Evolutionary conservation across 2,888 invertebrate genomes (phyloP), one percentile per base, ranked within the genome.

Genomic region (Dione vanillae): DNA sequence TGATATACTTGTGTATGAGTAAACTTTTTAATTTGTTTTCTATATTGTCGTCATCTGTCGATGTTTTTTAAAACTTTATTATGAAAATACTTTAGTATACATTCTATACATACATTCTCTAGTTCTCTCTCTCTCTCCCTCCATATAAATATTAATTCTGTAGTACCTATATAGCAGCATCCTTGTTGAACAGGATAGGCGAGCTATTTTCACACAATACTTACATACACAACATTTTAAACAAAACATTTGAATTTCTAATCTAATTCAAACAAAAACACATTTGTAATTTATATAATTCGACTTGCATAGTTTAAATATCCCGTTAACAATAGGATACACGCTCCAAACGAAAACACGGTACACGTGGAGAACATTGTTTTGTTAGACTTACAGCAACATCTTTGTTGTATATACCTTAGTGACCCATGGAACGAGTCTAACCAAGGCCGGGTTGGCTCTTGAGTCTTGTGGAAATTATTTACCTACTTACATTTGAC

Each of bases 351-450:
- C 52, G 65, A 71, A 74, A 75, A 74, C 75, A 35, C 10, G 9
- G 19, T 72, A 76, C 77, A 76, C 76, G 76, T 76, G 76, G 70
- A 74, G 9, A 10, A 16, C 43, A 16, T 59, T 74, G 74, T 74
- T 74, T 61, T 69, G 64, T 47, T 64, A 19, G 40, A n/a, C 19
- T 12, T 35, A 20, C 51, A 49, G 40, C 19, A 51, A 64, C 64
- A 64, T 51, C 40, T 40, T 20, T 14, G 49, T 14, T 14, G 51
- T 20, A 40, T 40, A n/a, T 27, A n/a, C 7, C 45, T 16, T 47
- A 11, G 62, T 41, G 45, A 19, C 37, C 37, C 62, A 47, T 58
- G 7, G n/a, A 37, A 43, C 43, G 27, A 61, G 20, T 2, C 45
- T 12, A 35, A 16, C 16, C 45, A 45, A 61, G 61, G 61, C 27